A percentile compares a stretch with the other conserved stretches of the same genome.
These are phyloP conservation scores for Centropristis striata DNA, from an alignment of 2,113 vertebrate species.

Conservation along the genomic window DNA sequence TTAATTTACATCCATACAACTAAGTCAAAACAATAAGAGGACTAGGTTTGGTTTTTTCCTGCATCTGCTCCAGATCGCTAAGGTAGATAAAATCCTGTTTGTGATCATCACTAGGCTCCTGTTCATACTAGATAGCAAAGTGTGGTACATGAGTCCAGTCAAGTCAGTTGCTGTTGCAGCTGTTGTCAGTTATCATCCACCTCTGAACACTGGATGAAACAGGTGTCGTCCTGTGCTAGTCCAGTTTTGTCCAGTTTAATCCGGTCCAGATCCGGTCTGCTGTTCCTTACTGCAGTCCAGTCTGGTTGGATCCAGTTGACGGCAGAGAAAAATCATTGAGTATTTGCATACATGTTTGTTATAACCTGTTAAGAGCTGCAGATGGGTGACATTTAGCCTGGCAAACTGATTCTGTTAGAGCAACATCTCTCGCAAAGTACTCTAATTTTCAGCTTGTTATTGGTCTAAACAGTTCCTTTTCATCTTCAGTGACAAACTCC, in stretches of 20 bases:
- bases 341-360: conserved; percentile 63
- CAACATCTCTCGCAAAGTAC: not conserved
- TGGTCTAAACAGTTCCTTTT: conserved; percentile 28
- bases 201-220: conserved; percentile 42
- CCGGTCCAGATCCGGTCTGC: conserved; percentile 17
- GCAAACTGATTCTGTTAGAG: conserved; percentile 10
- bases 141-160: conserved; percentile 27
- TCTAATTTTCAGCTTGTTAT: not conserved
- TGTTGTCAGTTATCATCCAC: conserved; percentile 43
- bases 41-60: conserved; percentile 53
- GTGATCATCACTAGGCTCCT: conserved; percentile 34
- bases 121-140: conserved; percentile 26
- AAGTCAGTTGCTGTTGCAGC: conserved; percentile 21
- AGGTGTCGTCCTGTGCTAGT: conserved; percentile 49
- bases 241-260: conserved; percentile 67
- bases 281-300: conserved; percentile 43
- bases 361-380: conserved; percentile 44
- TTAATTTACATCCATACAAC: conserved; percentile 51
- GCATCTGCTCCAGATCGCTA: conserved; percentile 41
- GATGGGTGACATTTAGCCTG: conserved; percentile 24
- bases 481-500: conserved; percentile 19
- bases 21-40: conserved; percentile 50
- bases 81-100: conserved; percentile 29
- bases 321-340: not conserved
- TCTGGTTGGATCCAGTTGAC: conserved; percentile 44